phyloP scores from a whole-genome alignment of 2,113 vertebrate genomes.

The Hippocampus barbouri region DNA sequence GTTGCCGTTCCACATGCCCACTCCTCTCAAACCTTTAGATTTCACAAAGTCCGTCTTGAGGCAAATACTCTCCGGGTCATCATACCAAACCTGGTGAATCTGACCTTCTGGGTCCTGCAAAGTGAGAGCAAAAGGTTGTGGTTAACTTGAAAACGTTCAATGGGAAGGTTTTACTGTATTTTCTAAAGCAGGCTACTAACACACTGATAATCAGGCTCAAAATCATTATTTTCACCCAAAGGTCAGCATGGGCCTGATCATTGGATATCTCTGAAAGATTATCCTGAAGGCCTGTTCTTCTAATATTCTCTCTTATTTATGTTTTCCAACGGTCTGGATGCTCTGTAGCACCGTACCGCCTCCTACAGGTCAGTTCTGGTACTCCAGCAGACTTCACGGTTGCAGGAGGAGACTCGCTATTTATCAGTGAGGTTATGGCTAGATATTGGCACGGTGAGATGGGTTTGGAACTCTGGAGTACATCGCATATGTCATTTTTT shows the following conservation, averaged over 20 bases:
- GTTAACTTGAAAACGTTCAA: neutral
- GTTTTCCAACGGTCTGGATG: neutral
- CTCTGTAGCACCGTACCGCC: neutral
- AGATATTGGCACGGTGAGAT: no score
- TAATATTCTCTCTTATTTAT: no score
- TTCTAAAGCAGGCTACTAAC: neutral
- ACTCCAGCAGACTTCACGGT: neutral
- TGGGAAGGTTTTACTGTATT: neutral
- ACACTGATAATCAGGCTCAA: no score
- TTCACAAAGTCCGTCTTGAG: slow-evolving; percentile 77
- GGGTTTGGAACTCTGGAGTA: neutral
- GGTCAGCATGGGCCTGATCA: no score
- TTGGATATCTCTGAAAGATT: no score
- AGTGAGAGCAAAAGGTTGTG: neutral
- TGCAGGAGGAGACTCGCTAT: neutral
- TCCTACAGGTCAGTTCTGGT: neutral
- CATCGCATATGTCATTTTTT: neutral
- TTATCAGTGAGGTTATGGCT: neutral
- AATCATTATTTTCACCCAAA: no score
- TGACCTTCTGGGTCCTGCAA: slow-evolving; percentile 73
- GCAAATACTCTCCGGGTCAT: slow-evolving; percentile 85
- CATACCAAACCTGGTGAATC: slow-evolving; percentile 93
- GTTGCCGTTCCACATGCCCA: slow-evolving; percentile 93
- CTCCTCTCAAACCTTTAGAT: slow-evolving; percentile 77
- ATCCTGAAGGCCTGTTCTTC: no score